phyloP scores from a whole-genome alignment of 2,797 vertebrate genomes.

The Limosa lapponica region DNA sequence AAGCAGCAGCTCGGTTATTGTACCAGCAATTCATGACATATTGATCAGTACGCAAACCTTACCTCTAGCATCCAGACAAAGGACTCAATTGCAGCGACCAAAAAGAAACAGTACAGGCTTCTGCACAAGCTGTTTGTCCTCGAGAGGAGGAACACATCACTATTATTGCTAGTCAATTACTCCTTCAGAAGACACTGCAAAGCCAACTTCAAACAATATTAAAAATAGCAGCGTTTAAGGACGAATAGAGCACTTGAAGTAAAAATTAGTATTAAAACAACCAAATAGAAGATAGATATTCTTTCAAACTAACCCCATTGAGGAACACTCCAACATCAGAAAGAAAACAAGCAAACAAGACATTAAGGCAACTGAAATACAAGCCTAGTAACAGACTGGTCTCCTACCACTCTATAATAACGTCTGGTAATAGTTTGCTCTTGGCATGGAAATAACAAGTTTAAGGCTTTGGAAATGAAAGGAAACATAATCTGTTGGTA shows the following conservation, averaged over 20 bases:
- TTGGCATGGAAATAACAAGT: not conserved
- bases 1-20: not conserved
- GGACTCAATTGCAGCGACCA: not conserved
- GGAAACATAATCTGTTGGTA: not conserved
- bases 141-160: not conserved
- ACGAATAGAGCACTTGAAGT: not conserved
- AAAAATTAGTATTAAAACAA: not conserved
- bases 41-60: not conserved
- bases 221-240: not conserved
- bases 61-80: not conserved
- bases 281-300: not conserved
- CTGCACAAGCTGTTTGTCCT: not conserved
- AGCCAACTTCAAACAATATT: not conserved
- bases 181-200: not conserved
- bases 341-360: not conserved
- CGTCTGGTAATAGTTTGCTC: not conserved
- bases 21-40: not conserved
- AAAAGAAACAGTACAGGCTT: not conserved
- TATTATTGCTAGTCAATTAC: not conserved
- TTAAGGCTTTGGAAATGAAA: not conserved
- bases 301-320: not conserved
- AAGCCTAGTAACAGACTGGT: not conserved
- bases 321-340: not conserved
- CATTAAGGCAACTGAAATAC: not conserved
- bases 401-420: not conserved